Conservation (phyloP, 2,113 vertebrate genomes). For the Xenopus borealis region DNA sequence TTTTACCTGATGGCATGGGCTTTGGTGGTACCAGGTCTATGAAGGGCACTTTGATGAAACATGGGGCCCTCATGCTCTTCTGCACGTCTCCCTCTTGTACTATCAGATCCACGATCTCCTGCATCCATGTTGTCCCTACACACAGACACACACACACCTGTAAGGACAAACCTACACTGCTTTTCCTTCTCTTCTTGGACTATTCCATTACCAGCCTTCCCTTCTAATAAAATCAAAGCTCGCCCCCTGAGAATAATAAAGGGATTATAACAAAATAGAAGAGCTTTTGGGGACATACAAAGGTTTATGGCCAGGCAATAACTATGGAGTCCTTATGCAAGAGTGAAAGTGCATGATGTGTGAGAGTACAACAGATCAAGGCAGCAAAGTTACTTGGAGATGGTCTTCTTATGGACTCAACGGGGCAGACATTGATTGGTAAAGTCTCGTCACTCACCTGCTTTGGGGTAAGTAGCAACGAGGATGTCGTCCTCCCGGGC, state of each 20-base stretch:
- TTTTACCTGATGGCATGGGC: conserved; percentile 46
- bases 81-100: conserved; percentile 52
- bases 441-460: conserved; percentile 4
- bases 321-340: no score
- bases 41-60: conserved; percentile 54
- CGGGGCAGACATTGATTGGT: no score
- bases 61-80: conserved; percentile 47
- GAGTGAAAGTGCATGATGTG: no score
- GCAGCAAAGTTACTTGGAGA: no score
- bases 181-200: no score
- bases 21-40: conserved; percentile 49
- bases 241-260: no score
- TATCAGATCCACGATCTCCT: conserved; percentile 62
- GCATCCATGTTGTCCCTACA: conserved; percentile 62
- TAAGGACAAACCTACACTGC: no score
- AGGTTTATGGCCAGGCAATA: no score
- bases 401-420: no score
- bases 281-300: neutral
- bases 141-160: neutral
- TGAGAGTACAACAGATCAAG: no score
- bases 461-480: conserved; percentile 29
- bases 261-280: neutral
- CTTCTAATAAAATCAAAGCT: no score
- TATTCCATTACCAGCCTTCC: no score
- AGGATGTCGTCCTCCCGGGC: conserved; percentile 24